Evolutionary conservation across 2,888 invertebrate genomes (phyloP).

Genomic region (Drosophila setosimentum): DNA sequence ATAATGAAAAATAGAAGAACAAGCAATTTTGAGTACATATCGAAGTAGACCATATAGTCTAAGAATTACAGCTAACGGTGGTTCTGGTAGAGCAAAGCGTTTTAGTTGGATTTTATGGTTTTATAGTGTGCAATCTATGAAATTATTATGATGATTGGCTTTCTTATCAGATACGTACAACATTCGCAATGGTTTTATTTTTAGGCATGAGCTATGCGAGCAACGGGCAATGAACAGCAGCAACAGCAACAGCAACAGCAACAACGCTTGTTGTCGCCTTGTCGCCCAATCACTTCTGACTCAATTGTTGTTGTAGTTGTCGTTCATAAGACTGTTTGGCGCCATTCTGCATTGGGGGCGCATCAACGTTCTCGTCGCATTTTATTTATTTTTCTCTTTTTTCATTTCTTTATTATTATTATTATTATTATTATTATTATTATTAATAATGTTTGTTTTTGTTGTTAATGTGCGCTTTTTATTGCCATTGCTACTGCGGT

Average conservation of each 20-base stretch:
- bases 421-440: neutral
- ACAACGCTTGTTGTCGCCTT: slow-evolving; percentile 16
- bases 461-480: slow-evolving; percentile 16
- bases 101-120: slow-evolving; percentile 56
- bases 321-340: slow-evolving; percentile 76
- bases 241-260: slow-evolving; percentile 11
- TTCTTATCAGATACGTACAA: slow-evolving; percentile 60
- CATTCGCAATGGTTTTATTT: slow-evolving; percentile 67
- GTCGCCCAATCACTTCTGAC: slow-evolving; percentile 23
- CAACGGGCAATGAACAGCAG: slow-evolving; percentile 8
- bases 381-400: neutral
- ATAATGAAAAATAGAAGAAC: too few species aligned
- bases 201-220: slow-evolving; percentile 71
- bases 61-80: neutral
- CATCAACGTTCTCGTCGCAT: slow-evolving; percentile 16
- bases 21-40: too few species aligned
- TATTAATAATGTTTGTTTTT: slow-evolving; percentile 24
- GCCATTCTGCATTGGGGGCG: slow-evolving; percentile 55
- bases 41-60: neutral
- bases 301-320: slow-evolving; percentile 26
- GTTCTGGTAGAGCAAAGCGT: slow-evolving; percentile 5
- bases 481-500: neutral
- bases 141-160: slow-evolving; percentile 74
- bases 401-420: neutral
- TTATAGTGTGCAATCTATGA: slow-evolving; percentile 74